Conservation (phyloP, 2,888 invertebrate species). For the Scaptodrosophila latifasciaeformis region DNA sequence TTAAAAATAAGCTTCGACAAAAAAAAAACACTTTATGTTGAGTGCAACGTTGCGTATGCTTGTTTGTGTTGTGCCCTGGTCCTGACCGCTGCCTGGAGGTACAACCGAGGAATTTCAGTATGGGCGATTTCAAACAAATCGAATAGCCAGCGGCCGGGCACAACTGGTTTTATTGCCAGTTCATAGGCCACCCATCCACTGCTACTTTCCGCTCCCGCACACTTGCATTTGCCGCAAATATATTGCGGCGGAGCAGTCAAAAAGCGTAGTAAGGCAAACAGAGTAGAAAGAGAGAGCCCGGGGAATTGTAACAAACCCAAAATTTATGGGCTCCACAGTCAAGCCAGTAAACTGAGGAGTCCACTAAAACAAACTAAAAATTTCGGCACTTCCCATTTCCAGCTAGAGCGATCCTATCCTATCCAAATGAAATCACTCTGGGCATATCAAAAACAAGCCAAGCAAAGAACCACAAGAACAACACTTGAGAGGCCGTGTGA, state of each 20-base stretch:
- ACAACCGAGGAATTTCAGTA: background rate
- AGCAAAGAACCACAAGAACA: too few species aligned
- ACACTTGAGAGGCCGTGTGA: conserved; percentile 27
- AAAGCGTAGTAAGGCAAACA: background rate
- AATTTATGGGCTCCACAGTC: background rate
- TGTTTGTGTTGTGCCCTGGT: conserved; percentile 7
- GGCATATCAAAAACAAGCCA: too few species aligned
- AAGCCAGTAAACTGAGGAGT: too few species aligned
- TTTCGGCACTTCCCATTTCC: too few species aligned
- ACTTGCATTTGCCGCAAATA: too few species aligned
- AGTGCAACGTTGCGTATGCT: conserved; percentile 39
- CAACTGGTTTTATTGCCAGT: conserved; percentile 1
- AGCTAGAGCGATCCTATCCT: too few species aligned
- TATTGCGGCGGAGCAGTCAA: background rate
- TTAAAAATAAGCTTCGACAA: conserved; percentile 61
- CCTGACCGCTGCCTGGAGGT: conserved; percentile 3
- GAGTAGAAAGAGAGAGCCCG: background rate
- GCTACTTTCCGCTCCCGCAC: too few species aligned
- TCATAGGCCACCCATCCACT: background rate
- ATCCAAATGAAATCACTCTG: too few species aligned
- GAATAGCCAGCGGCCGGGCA: conserved; percentile 6
- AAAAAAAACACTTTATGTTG: conserved; percentile 52
- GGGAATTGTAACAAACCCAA: background rate
- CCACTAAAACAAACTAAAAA: too few species aligned
- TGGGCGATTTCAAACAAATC: conserved; percentile 16